Conservation (phyloP, 2,888 invertebrate genomes). For the Sericinus montela region DNA sequence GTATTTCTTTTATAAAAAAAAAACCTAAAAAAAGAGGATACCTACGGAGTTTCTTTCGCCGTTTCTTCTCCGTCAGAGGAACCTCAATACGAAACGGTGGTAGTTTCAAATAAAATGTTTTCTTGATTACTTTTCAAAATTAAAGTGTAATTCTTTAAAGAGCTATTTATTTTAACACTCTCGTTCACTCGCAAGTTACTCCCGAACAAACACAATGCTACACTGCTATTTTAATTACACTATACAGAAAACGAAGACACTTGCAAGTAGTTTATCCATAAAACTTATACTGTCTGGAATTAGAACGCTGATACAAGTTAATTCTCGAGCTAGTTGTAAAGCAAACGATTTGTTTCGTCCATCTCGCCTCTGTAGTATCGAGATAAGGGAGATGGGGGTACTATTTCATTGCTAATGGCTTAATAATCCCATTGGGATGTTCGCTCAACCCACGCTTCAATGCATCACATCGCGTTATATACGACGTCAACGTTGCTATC, state of each 20-base stretch:
- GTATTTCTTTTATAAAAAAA: too few species aligned
- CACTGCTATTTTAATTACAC: too few species aligned
- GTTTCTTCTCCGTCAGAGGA: too few species aligned
- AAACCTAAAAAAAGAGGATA: too few species aligned
- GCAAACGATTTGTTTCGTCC: constrained; percentile 57
- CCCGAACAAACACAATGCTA: too few species aligned
- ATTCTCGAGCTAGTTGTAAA: constrained; percentile 25
- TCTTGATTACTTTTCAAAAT: too few species aligned
- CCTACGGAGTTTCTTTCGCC: too few species aligned
- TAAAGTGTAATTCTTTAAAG: too few species aligned
- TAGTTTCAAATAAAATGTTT: too few species aligned
- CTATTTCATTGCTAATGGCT: constrained; percentile 65
- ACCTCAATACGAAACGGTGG: too few species aligned
- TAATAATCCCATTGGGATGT: constrained; percentile 52
- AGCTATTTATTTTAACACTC: too few species aligned
- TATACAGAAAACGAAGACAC: constrained; percentile 1
- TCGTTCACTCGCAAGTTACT: too few species aligned
- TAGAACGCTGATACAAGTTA: constrained; percentile 20
- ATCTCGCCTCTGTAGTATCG: constrained; percentile 42
- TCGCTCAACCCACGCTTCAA: constrained; percentile 19
- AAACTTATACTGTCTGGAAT: constrained; percentile 10
- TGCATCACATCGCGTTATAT: constrained; percentile 3
- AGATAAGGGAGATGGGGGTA: constrained; percentile 47
- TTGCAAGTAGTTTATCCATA: not conserved
- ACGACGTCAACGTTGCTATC: constrained; percentile 2